Base-by-base conservation (phyloP, 1,140 invertebrate genomes). In the Bombus waltoni region DNA sequence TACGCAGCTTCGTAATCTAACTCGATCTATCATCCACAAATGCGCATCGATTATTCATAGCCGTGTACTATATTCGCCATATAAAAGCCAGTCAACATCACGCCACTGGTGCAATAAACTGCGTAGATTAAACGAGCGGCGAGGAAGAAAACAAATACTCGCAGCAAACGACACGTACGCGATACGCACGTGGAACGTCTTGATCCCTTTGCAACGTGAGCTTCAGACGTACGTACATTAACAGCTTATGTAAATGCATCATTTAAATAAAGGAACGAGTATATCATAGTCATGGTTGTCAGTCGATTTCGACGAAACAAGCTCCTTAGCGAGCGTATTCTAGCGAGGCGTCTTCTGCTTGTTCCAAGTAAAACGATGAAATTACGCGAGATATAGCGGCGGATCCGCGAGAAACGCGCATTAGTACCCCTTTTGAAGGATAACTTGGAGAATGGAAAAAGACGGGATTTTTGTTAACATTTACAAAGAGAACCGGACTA, bases 271-370 rank as follows among this genome's bases (percentile, higher is more conserved):
- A 53, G 47, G 47, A 53, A 53, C 47, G 47, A 53, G 18, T 53
- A 53, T 53, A 53, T 53, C 35, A 44, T 28, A 73, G 40, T 42
- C 71, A 73, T 22, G 71, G 40, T 42, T 73, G 11, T 13, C 40
- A 42, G 28, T 73, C 71, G 71, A 73, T 73, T 73, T 73, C 71
- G 28, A 73, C 28, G 71, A 18, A 73, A 73, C 71, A 25, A 44
- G 71, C 71, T 73, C 28, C 13, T 62, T 62, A 62, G 28, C 59
- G 59, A n/a, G 10, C 25, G 25, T 62, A 62, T 62, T n/a, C 28
- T 28, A 62, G 28, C 59, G 28, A 13, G 59, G 25, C 59, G n/a
- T 28, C 59, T 62, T 62, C 28, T 13, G 10, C 11, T 62, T 13
- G 11, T n/a, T 62, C 59, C 59, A 62, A 62, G 25, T n/a, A 62